Conservation (phyloP, 2,797 vertebrate species). For the Cottoperca gobio region DNA sequence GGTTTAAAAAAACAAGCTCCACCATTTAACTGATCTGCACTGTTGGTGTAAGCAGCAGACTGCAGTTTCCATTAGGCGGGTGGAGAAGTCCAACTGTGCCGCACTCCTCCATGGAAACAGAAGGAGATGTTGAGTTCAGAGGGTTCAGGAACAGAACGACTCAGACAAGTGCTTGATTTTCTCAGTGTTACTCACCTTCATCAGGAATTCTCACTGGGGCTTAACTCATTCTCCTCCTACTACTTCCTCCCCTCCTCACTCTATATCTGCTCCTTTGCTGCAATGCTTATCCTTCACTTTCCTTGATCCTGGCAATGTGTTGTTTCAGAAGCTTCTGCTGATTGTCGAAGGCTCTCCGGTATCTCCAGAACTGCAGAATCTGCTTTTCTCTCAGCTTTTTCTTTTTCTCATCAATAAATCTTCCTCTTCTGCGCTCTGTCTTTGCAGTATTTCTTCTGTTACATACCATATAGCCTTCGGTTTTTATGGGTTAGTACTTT, state of each 20-base stretch:
- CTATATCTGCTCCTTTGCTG: conserved; percentile 35
- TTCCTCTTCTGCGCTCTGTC: conserved; percentile 9
- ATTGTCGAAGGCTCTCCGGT: conserved; percentile 25
- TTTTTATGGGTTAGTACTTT: conserved; percentile 12
- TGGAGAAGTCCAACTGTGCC: conserved; percentile 33
- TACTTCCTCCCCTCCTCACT: conserved; percentile 23
- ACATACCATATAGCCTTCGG: conserved; percentile 3
- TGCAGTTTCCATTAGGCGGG: conserved; percentile 23
- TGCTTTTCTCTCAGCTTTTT: conserved; percentile 30
- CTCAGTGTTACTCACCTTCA: conserved; percentile 54
- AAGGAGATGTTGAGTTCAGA: conserved; percentile 30
- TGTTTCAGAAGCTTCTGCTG: conserved; percentile 45
- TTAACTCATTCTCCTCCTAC: conserved; percentile 38
- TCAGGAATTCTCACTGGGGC: conserved; percentile 35
- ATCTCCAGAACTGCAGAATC: conserved; percentile 41
- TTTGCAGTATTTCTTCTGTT: conserved; percentile 23
- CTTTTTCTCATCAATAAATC: conserved; percentile 22
- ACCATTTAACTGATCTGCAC: conserved; percentile 2
- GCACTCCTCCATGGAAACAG: conserved; percentile 25
- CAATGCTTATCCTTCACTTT: conserved; percentile 43
- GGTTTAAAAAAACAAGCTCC: neutral
- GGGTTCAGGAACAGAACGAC: conserved; percentile 29
- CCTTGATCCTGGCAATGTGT: conserved; percentile 50
- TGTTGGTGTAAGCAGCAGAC: conserved; percentile 17
- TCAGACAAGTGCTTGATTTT: conserved; percentile 44